Evolutionary conservation across 1,140 invertebrate genomes (phyloP), one percentile per base, ranked within the genome.

Genomic region (Drepana arcuata): DNA sequence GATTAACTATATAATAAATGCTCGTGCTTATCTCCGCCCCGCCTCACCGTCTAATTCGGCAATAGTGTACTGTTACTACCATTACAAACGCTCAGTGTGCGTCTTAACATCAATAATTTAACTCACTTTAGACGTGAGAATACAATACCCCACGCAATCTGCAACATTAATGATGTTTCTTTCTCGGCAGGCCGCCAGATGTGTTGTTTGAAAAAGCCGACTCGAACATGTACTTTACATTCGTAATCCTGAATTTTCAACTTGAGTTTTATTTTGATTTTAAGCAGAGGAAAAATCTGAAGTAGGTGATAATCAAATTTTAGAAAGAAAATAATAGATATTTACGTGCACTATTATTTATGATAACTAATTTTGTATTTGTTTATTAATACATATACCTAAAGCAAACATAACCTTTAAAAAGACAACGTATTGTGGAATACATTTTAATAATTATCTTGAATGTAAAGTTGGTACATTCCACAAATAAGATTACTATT

Each of bases 61-160:
- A 21, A 21, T 21, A 21, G 9, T 9, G 18, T 9, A 21, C n/a
- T n/a, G 9, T 4, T 21, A 21, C 18, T 43, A 27, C 14, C 16
- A 27, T 41, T 33, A 33, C 14, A 9, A 36, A 30, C 25, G 26
- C 27, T 41, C 36, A 34, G 36, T 31, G 44, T 39, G 18, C 39
- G 26, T 21, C 16, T 39, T 24, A 7, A 13, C 33, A 36, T 52
- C 40, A 52, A 52, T 52, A 40, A 46, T 52, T 42, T 38, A 52
- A 47, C 24, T 11, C n/a, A 39, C 30, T 33, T 37, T 26, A 34
- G 31, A 31, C 26, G 18, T 31, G 7, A 25, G 23, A 14, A 26
- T 10, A 29, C 14, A 11, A 28, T 11, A 12, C 24, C 25, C 16
- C 25, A n/a, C 14, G 15, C 13, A 13, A 16, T 25, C 25, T 41